Conservation (phyloP, 2,888 invertebrate genomes). For the Mesorhabditis sp. region DNA sequence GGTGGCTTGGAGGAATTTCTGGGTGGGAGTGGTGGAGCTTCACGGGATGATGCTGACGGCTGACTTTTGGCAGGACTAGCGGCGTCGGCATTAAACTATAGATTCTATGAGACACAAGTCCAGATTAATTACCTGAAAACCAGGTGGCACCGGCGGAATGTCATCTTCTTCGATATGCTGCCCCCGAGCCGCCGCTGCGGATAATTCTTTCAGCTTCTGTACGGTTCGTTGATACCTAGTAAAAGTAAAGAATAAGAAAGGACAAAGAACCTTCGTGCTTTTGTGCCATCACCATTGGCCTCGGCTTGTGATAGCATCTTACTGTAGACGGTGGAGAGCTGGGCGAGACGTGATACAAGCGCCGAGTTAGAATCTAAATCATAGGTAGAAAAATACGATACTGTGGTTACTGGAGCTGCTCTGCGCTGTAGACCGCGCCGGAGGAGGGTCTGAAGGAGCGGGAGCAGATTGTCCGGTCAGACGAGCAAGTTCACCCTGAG, state of each 20-base stretch:
- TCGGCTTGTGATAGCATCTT: constrained; percentile 23
- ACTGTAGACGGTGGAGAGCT: constrained; percentile 26
- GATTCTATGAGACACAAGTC: constrained; percentile 7
- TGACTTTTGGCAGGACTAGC: no score
- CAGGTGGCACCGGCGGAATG: constrained; percentile 34
- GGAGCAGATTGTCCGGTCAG: neutral
- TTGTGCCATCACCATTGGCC: constrained; percentile 9
- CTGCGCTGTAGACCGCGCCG: neutral
- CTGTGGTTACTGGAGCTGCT: neutral
- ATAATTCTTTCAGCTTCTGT: constrained; percentile 29
- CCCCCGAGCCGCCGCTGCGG: constrained; percentile 21
- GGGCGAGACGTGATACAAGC: neutral
- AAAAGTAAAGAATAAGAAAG: neutral
- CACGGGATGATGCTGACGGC: neutral
- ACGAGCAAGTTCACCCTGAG: neutral
- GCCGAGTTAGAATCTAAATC: neutral
- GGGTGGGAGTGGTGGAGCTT: neutral
- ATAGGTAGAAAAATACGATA: neutral
- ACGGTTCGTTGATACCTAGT: constrained; percentile 25
- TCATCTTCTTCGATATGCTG: constrained; percentile 25
- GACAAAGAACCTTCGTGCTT: neutral
- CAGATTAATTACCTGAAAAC: neutral
- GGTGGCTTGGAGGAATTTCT: constrained; percentile 12
- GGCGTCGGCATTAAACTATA: no score
- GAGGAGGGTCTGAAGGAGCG: neutral